These are phyloP conservation scores for Formica aserva DNA, from an alignment of 2,888 invertebrate genomes.

Conservation along the genomic window DNA sequence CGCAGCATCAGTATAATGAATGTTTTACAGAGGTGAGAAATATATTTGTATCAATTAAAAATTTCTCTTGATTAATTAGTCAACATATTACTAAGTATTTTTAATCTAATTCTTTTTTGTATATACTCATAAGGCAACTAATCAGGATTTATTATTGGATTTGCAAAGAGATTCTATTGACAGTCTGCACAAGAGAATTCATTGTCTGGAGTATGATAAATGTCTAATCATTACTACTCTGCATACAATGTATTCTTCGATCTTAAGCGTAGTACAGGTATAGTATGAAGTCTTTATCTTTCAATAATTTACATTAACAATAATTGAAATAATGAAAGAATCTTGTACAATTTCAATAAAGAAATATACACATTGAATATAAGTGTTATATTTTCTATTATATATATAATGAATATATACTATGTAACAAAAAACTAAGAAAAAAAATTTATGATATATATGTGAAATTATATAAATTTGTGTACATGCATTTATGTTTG, in stretches of 20 bases:
- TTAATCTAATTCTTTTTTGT: constrained; percentile 51
- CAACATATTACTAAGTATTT: constrained; percentile 18
- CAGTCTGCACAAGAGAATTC: constrained; percentile 77
- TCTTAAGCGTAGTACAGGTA: constrained; percentile 81
- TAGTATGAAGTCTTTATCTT: constrained; percentile 33
- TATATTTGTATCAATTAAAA: constrained; percentile 15
- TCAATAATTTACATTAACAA: neutral
- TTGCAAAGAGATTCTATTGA: constrained; percentile 80
- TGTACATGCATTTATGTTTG: neutral
- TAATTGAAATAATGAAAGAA: neutral
- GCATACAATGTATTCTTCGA: constrained; percentile 78
- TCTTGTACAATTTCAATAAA: constrained; percentile 30
- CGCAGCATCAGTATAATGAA: constrained; percentile 81
- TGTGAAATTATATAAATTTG: neutral
- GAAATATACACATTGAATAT: constrained; percentile 21
- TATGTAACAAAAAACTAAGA: neutral
- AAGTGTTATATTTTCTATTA: neutral
- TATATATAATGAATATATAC: neutral
- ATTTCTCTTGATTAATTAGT: constrained; percentile 3
- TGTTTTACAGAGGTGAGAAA: constrained; percentile 81
- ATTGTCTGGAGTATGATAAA: constrained; percentile 72
- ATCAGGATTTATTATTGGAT: constrained; percentile 80
- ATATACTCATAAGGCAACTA: constrained; percentile 76
- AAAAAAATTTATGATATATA: constrained; percentile 2
- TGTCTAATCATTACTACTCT: constrained; percentile 71